phyloP scores from a whole-genome alignment of 2,888 invertebrate genomes.

The Mythimna ferrago region DNA sequence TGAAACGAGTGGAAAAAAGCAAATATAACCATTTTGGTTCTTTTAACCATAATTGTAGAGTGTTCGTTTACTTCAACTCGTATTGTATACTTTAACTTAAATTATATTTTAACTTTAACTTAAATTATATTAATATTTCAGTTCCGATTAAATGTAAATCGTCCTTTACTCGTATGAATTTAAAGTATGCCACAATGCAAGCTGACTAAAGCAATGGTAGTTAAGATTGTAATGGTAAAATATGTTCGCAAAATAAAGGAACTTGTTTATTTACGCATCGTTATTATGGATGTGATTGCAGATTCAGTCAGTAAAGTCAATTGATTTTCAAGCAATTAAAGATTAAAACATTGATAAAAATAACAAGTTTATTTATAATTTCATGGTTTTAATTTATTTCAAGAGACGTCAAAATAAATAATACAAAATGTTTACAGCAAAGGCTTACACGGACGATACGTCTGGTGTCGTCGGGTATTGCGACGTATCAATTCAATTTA shows the following conservation, averaged over 20 bases:
- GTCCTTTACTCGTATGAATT: conserved; percentile 46
- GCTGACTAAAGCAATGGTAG: conserved; percentile 54
- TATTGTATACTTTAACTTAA: neutral
- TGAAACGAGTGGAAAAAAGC: neutral
- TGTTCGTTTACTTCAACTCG: neutral
- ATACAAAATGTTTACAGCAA: conserved; percentile 37
- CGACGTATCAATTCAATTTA: conserved; percentile 68
- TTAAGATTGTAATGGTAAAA: conserved; percentile 51
- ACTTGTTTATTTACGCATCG: conserved; percentile 30
- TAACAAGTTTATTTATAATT: conserved; percentile 12
- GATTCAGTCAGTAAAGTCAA: conserved; percentile 7
- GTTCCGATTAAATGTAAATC: conserved; percentile 28
- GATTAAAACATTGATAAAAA: conserved; percentile 36
- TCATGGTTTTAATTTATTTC: conserved; percentile 40
- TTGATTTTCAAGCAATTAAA: conserved; percentile 14
- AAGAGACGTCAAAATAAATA: conserved; percentile 49
- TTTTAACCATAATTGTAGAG: conserved; percentile 8
- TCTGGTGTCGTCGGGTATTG: conserved; percentile 52
- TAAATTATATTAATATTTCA: conserved; percentile 4
- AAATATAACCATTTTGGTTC: conserved; percentile 8
- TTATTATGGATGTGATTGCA: conserved; percentile 14
- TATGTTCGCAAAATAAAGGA: conserved; percentile 32
- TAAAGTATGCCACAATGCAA: conserved; percentile 60
- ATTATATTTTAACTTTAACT: neutral
- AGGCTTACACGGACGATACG: conserved; percentile 42